Evolutionary conservation across 1,140 invertebrate genomes (phyloP), one percentile per base, ranked within the genome.

Genomic region (Lucilia cuprina): DNA sequence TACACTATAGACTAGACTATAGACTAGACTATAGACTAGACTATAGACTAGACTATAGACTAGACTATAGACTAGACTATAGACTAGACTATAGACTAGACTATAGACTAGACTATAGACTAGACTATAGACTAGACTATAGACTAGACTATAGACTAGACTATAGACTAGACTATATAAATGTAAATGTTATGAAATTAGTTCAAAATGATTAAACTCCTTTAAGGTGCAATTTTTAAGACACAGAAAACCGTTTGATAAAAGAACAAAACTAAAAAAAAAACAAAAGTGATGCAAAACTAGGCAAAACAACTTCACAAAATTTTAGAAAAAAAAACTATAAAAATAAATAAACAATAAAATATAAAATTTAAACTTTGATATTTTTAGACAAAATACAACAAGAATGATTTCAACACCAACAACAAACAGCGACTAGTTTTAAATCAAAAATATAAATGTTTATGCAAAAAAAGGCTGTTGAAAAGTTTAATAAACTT

Each of bases 261-360:
- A 70, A 21, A 55, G 50, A 70, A 70, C n/a, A 70, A 21, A 55
- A 55, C 50, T 21, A 21, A 70, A 70, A 70, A n/a, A 70, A 21
- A 70, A 70, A 70, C 65, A 70, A 70, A 70, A 70, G 65, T 70
- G 65, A 70, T 70, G 65, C 65, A 70, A 70, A 70, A 70, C 65
- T 70, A 70, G 65, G 65, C 65, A 70, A 70, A 60, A 60, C 55
- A 14, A 14, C 55, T 17, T 3, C 55, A 60, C 13, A 60, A 60
- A 5, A 60, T 13, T 13, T n/a, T n/a, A n/a, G n/a, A n/a, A n/a
- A n/a, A n/a, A n/a, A n/a, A n/a, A n/a, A n/a, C n/a, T n/a, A n/a
- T 14, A 60, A 60, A 60, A 13, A 60, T 14, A 60, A 60, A 17
- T 60, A 60, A 14, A 60, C 5, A 60, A 60, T n/a, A 60, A 60